Conservation (phyloP, 2,888 invertebrate species). For the Cataglyphis albicans region DNA sequence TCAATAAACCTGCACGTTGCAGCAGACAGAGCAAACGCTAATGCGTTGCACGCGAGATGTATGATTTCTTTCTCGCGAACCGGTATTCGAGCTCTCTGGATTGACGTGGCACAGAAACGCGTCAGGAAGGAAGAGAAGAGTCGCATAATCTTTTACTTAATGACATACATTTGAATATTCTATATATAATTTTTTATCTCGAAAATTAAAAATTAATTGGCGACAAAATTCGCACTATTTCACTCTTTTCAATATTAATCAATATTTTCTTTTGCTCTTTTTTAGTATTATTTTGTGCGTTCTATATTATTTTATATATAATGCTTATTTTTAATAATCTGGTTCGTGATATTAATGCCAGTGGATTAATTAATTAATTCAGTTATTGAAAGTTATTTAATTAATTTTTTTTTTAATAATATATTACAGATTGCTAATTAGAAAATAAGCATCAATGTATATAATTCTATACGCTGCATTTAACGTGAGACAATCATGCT, state of each 20-base stretch:
- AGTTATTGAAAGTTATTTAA: no score
- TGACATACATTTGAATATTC: conserved; percentile 60
- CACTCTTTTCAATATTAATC: not conserved
- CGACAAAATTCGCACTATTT: not conserved
- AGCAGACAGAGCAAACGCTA: conserved; percentile 48
- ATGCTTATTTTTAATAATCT: conserved; percentile 3
- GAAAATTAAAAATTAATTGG: not conserved
- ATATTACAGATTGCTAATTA: not conserved
- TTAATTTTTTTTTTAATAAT: no score
- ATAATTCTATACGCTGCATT: not conserved
- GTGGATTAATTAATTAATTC: no score
- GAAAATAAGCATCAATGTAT: not conserved
- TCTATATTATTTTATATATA: not conserved
- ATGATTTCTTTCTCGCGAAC: conserved; percentile 65
- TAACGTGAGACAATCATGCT: not conserved
- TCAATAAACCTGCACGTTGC: conserved; percentile 59
- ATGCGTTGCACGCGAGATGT: conserved; percentile 38
- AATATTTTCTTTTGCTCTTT: not conserved
- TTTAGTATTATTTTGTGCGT: not conserved
- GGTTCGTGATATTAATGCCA: not conserved
- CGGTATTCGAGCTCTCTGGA: conserved; percentile 62
- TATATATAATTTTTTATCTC: not conserved
- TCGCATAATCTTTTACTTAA: conserved; percentile 38
- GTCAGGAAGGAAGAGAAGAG: conserved; percentile 53
- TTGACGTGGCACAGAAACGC: conserved; percentile 64